Evolutionary conservation across 2,797 vertebrate genomes (phyloP), one percentile per base, ranked within the genome.

Genomic region (Steatocranus sp.): DNA sequence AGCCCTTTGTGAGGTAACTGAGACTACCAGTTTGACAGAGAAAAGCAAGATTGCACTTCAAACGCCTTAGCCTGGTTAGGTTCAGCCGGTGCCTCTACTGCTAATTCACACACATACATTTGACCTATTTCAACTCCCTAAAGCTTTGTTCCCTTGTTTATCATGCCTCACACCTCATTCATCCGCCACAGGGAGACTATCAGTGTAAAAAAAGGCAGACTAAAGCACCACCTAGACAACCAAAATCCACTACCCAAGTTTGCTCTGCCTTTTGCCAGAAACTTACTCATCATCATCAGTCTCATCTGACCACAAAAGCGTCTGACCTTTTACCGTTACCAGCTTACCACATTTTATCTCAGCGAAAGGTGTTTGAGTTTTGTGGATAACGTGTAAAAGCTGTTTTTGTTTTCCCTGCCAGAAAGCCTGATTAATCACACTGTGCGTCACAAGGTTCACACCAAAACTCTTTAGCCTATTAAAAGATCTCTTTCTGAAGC

Each of bases 1-100:
- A 87, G 81, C 81, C 77, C 91, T 91, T 94, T 95, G 94, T 95
- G 83, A 91, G 84, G 93, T 91, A 89, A 93, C 91, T 76, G 74
- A 91, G 89, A 90, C 86, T 90, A 93, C 91, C 76, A 80, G 79
- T 78, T 78, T 43, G 74, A 89, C 74, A 79, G 76, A 85, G 61
- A 8, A 91, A 83, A 76, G 43, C 25, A 63, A 36, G 49, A 84
- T 74, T 50, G 81, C 85, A 88, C 83, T 88, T 92, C 84, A 92
- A 91, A 86, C 66, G 75, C 81, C 77, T 86, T 4, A 11, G 78
- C 11, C 3, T 76, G 86, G 83, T 79, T 53, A 87, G 81, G 86
- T 86, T 82, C 51, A 82, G 76, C 76, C 81, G 56, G 23, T 23
- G 4, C 61, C 68, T 84, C 83, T 50, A 41, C 12, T 75, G 68